phyloP scores from a whole-genome alignment of 1,140 invertebrate species.

The Paralvinella palmiformis region DNA sequence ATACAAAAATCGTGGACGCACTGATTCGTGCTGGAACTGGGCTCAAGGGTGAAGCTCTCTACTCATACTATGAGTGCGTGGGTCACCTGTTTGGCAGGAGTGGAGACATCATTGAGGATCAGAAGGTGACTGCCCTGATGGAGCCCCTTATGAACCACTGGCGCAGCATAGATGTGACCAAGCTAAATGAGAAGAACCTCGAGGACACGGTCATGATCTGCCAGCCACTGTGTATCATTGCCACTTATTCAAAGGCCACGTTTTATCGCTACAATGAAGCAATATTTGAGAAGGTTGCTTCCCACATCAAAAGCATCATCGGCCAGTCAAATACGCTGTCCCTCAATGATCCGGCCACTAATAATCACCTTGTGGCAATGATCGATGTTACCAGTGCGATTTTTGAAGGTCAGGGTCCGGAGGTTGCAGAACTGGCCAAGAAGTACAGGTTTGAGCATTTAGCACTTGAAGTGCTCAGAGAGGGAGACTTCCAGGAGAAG shows the following conservation, averaged over 20 bases:
- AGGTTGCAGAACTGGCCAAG: not conserved
- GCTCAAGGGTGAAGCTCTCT: not conserved
- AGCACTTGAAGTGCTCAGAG: not conserved
- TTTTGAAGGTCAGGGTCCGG: conserved; percentile 10
- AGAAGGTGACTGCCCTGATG: not conserved
- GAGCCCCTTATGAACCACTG: conserved; percentile 9
- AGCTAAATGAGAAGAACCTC: not conserved
- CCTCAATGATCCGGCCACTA: not conserved
- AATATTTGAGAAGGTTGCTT: conserved; percentile 5
- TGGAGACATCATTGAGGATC: not conserved
- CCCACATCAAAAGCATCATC: not conserved
- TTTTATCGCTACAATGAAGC: not conserved
- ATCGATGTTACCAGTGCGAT: conserved; percentile 14
- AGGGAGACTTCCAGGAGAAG: not conserved
- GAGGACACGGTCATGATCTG: conserved; percentile 8
- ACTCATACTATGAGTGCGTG: conserved; percentile 12
- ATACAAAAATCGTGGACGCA: conserved; percentile 1
- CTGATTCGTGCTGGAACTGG: not conserved
- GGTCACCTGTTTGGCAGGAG: conserved; percentile 5
- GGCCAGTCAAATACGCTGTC: not conserved
- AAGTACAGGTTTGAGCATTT: not conserved
- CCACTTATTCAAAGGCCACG: not conserved
- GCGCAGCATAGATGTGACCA: not conserved
- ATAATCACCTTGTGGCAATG: conserved; percentile 9
- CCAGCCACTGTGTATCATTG: conserved; percentile 13